Evolutionary conservation across 2,888 invertebrate genomes (phyloP).

Genomic region (Actias luna): DNA sequence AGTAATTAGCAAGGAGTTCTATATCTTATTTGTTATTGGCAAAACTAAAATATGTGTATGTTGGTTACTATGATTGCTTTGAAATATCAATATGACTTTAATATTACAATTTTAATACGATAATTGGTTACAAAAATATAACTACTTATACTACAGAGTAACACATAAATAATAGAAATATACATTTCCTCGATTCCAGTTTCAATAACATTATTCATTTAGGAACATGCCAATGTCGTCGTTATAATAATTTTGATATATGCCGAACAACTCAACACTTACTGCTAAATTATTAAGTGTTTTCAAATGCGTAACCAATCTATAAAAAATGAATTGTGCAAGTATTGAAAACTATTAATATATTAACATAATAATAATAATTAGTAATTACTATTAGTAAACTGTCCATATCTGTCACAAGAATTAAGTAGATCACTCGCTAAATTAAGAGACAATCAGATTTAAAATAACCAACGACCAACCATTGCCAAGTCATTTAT

Average conservation of each 20-base stretch:
- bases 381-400: no score
- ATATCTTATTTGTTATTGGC: not conserved
- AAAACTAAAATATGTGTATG: not conserved
- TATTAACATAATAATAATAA: no score
- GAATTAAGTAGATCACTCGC: not conserved
- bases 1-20: conserved; percentile 21
- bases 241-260: conserved; percentile 29
- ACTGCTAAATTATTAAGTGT: not conserved
- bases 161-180: conserved; percentile 64
- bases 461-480: not conserved
- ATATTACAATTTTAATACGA: conserved; percentile 39
- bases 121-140: conserved; percentile 74
- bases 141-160: conserved; percentile 67
- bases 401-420: no score
- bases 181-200: conserved; percentile 49
- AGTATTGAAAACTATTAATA: not conserved
- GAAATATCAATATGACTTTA: conserved; percentile 32
- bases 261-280: conserved; percentile 27
- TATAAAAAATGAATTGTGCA: not conserved
- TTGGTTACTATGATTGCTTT: conserved; percentile 23
- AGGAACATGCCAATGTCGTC: conserved; percentile 60
- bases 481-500: not conserved
- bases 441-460: not conserved
- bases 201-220: conserved; percentile 37
- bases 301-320: not conserved